Conservation (phyloP, 2,113 vertebrate species). For the Parotia lawesii region DNA sequence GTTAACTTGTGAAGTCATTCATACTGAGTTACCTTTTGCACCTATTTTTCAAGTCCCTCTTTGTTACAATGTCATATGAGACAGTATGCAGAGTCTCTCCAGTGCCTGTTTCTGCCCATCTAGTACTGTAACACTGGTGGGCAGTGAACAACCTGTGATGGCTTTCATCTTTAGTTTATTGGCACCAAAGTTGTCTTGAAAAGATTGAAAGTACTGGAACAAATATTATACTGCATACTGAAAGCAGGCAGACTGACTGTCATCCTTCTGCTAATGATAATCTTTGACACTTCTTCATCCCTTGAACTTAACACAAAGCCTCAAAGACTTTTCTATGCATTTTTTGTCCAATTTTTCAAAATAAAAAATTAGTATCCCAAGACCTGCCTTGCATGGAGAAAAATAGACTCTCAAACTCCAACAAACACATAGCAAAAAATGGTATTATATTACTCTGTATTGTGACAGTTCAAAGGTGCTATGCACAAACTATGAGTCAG, state of each 20-base stretch:
- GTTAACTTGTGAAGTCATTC: neutral
- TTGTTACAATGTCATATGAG: neutral
- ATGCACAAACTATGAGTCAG: neutral
- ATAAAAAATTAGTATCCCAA: neutral
- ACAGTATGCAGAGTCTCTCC: neutral
- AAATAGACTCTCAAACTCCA: neutral
- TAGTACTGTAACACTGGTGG: neutral
- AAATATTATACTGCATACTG: neutral
- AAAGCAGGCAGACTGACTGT: neutral
- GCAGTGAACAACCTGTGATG: neutral
- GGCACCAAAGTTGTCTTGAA: neutral
- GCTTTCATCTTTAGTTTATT: neutral
- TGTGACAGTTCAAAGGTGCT: neutral
- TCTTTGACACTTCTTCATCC: neutral
- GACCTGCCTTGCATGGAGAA: neutral
- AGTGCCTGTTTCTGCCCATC: neutral
- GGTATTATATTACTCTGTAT: neutral
- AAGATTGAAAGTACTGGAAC: neutral
- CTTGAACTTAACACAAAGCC: neutral
- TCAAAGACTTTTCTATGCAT: neutral
- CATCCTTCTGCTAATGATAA: neutral
- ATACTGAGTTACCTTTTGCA: neutral
- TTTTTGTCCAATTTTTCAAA: neutral
- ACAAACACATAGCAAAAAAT: neutral
- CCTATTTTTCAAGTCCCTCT: neutral